Conservation (phyloP, 2,888 invertebrate species). For the Steinernema carpocapsae region DNA sequence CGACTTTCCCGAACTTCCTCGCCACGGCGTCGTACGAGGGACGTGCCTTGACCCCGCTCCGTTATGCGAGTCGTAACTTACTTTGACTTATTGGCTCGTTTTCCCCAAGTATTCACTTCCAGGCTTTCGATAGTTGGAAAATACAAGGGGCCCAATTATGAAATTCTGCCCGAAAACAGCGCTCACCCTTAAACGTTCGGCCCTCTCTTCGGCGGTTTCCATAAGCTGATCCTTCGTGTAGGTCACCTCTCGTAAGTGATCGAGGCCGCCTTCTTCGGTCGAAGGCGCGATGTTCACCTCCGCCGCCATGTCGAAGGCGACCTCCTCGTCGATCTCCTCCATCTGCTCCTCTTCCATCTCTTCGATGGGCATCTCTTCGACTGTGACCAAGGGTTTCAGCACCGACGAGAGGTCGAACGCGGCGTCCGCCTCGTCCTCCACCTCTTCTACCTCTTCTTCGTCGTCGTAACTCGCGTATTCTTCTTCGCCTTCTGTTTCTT, state of each 20-base stretch:
- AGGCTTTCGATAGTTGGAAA: too few relatives aligned
- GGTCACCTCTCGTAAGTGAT: background rate
- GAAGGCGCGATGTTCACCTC: background rate
- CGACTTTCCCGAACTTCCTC: background rate
- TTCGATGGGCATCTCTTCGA: conserved; percentile 31
- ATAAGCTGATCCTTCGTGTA: conserved; percentile 39
- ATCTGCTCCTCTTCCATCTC: conserved; percentile 45
- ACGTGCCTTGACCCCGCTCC: too few relatives aligned
- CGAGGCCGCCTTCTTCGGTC: conserved; percentile 15
- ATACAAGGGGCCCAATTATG: too few relatives aligned
- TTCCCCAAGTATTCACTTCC: too few relatives aligned
- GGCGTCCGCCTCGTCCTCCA: conserved; percentile 37
- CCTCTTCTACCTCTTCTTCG: conserved; percentile 36
- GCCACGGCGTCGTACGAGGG: too few relatives aligned
- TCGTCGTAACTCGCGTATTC: conserved; percentile 30
- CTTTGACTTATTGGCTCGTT: too few relatives aligned
- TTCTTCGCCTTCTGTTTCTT: conserved; percentile 22
- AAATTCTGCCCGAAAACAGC: too few relatives aligned
- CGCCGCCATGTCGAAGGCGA: conserved; percentile 38
- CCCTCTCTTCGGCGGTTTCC: conserved; percentile 39
- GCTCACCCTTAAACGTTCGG: conserved; percentile 17
- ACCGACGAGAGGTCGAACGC: conserved; percentile 5
- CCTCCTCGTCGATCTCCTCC: conserved; percentile 46
- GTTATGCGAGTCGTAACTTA: too few relatives aligned
- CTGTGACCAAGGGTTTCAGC: background rate